Evolutionary conservation across 2,113 vertebrate species (phyloP).

Genomic region (mouse (Mus musculus)): GRCm39 chr5:92564501-92565000

Average conservation of each 20-base stretch:
- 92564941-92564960: not conserved
- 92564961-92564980: not conserved
- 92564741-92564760: not conserved
- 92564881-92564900: not conserved
- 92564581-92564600: not conserved
- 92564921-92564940: not conserved
- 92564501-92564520: not conserved
- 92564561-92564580: not conserved
- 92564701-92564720: not conserved
- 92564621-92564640: not conserved
- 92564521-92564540: not conserved
- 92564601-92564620: not conserved
- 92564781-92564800: not conserved
- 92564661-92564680: not conserved
- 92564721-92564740: not conserved
- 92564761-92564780: not conserved
- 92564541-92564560: constrained; percentile 14
- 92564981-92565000: not conserved
- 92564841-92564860: not conserved
- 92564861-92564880: not conserved
- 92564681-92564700: not conserved
- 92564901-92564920: not conserved
- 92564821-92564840: not conserved
- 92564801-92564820: not conserved
- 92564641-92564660: not conserved